phyloP scores from a whole-genome alignment of 2,888 invertebrate species.

The Agrochola litura region DNA sequence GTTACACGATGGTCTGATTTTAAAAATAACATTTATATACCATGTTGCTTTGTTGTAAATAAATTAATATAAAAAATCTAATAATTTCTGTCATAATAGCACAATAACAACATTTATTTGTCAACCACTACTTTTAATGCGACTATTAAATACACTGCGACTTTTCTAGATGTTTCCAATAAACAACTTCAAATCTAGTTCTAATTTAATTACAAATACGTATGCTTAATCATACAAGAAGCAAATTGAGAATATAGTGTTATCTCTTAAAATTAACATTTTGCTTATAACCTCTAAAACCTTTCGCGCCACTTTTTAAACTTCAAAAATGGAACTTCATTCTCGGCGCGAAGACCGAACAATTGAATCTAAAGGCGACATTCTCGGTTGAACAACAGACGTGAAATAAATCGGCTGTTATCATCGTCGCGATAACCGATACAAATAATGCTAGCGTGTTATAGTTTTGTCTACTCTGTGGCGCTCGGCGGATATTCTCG shows the following conservation, averaged over 20 bases:
- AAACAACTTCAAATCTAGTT: conserved; percentile 59
- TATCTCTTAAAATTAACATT: conserved; percentile 52
- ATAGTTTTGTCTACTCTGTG: conserved; percentile 45
- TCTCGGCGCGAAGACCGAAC: conserved; percentile 25
- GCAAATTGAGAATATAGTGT: conserved; percentile 56
- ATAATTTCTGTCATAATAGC: conserved; percentile 37
- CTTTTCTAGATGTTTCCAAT: conserved; percentile 59
- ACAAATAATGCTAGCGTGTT: conserved; percentile 43
- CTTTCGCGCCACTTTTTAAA: conserved; percentile 50
- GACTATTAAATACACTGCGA: conserved; percentile 52
- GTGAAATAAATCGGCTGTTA: conserved; percentile 1
- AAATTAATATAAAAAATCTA: conserved; percentile 54
- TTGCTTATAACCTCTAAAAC: conserved; percentile 46
- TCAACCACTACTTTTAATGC: conserved; percentile 55
- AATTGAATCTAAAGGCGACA: conserved; percentile 20
- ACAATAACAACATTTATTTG: conserved; percentile 59
- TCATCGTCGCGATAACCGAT: conserved; percentile 18
- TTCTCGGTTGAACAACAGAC: conserved; percentile 39
- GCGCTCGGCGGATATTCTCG: conserved; percentile 42
- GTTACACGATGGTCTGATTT: conserved; percentile 57
- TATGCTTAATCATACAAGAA: conserved; percentile 46
- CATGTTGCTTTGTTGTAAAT: conserved; percentile 38
- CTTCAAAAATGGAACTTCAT: conserved; percentile 46
- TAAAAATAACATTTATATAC: conserved; percentile 48
- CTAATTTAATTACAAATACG: conserved; percentile 57